These are phyloP conservation scores for Drosophila arizonae DNA, from an alignment of 1,140 invertebrate species.

Conservation along the genomic window DNA sequence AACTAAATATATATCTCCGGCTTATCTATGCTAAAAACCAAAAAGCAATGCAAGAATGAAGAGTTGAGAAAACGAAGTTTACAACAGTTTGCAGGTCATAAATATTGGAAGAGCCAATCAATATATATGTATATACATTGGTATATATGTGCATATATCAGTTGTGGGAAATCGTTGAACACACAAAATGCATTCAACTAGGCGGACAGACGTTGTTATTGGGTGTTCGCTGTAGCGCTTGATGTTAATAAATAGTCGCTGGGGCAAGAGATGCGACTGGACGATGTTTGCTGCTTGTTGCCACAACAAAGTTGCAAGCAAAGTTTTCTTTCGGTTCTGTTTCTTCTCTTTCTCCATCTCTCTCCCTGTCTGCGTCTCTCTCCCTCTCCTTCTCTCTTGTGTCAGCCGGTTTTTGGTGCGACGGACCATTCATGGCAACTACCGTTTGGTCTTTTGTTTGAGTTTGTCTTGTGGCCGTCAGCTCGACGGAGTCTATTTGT, in stretches of 20 bases:
- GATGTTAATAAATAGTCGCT: conserved; percentile 62
- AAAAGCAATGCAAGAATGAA: neutral
- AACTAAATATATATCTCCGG: neutral
- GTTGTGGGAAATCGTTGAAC: conserved; percentile 75
- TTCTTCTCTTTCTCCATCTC: conserved; percentile 10
- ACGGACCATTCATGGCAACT: conserved; percentile 74
- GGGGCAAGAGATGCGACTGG: conserved; percentile 10
- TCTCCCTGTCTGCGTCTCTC: conserved; percentile 1
- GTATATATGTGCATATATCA: conserved; percentile 58
- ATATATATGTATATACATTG: conserved; percentile 20
- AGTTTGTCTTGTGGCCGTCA: conserved; percentile 76
- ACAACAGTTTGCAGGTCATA: conserved; percentile 55
- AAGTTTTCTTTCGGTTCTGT: conserved; percentile 20
- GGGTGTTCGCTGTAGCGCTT: conserved; percentile 31
- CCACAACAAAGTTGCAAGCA: conserved; percentile 58
- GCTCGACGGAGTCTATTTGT: conserved; percentile 69
- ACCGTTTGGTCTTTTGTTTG: conserved; percentile 80
- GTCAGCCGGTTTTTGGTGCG: conserved; percentile 52
- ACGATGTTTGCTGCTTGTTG: conserved; percentile 18
- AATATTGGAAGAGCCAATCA: conserved; percentile 69
- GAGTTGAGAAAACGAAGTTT: neutral
- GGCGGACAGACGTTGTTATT: conserved; percentile 50
- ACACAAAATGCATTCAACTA: conserved; percentile 69
- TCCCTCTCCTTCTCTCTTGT: conserved; percentile 1
- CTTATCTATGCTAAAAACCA: conserved; percentile 34